A percentile compares a stretch with the other conserved stretches of the same genome.
Conservation (phyloP, 1,140 invertebrate genomes). For the Drosophila takahashii region DNA sequence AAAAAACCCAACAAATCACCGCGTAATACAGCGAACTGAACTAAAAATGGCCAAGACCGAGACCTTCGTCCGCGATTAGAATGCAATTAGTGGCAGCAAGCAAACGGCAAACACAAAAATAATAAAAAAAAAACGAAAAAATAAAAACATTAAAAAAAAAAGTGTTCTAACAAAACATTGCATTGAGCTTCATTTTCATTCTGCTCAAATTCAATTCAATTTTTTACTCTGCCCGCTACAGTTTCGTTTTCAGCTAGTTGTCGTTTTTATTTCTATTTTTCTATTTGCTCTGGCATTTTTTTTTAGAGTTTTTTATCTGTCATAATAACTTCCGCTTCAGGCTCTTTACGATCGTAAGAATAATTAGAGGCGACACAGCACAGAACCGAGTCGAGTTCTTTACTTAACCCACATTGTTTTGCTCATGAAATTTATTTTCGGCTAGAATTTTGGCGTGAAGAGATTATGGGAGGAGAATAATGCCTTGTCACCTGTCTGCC, state of each 20-base stretch:
- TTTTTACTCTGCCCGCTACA: slow-evolving; percentile 19
- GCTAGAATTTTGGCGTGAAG: slow-evolving; percentile 39
- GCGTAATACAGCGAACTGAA: slow-evolving; percentile 24
- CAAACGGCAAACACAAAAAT: slow-evolving; percentile 23
- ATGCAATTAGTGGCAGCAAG: slow-evolving; percentile 73
- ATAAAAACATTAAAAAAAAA: slow-evolving; percentile 46
- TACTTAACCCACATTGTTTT: slow-evolving; percentile 50
- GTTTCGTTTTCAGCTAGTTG: slow-evolving; percentile 37
- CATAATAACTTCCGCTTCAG: slow-evolving; percentile 74
- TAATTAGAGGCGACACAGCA: slow-evolving; percentile 12
- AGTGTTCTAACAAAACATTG: slow-evolving; percentile 45
- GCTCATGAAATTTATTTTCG: slow-evolving; percentile 17
- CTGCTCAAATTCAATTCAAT: slow-evolving; percentile 30
- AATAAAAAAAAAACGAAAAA: slow-evolving; percentile 36
- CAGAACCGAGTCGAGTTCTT: slow-evolving; percentile 3
- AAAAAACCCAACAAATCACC: slow-evolving; percentile 53
- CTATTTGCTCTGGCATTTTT: slow-evolving; percentile 5
- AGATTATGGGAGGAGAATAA: slow-evolving; percentile 35
- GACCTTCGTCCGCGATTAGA: slow-evolving; percentile 76
- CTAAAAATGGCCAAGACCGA: slow-evolving; percentile 69
- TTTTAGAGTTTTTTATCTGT: slow-evolving; percentile 67
- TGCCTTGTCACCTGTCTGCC: slow-evolving; percentile 32
- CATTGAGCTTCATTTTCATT: slow-evolving; percentile 59
- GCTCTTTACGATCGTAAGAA: slow-evolving; percentile 35
- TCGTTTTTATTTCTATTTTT: slow-evolving; percentile 11